Evolutionary conservation across 2,113 vertebrate genomes (phyloP).

Genomic region (Daubentonia madagascariensis): DNA sequence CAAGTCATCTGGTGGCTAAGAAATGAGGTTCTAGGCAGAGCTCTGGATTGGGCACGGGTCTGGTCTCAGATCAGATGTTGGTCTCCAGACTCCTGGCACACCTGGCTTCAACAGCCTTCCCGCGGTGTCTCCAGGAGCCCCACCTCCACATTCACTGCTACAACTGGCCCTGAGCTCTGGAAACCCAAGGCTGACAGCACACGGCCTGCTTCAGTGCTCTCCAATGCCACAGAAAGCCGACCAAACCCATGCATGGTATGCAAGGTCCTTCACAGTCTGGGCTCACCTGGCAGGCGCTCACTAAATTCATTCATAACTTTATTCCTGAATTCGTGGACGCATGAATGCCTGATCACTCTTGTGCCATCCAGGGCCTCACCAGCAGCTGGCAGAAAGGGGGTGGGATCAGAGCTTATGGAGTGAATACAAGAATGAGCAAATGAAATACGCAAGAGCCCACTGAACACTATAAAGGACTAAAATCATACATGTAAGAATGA

Average conservation of each 20-base stretch:
- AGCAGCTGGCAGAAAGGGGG: neutral
- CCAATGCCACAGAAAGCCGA: neutral
- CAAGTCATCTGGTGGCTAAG: neutral
- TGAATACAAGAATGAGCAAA: neutral
- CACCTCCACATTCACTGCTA: accelerated
- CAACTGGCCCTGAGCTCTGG: neutral
- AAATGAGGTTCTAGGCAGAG: neutral
- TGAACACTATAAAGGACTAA: neutral
- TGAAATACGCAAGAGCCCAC: accelerated
- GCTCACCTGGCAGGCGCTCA: neutral
- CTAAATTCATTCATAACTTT: too few relatives aligned
- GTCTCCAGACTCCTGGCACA: neutral
- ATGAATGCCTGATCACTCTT: accelerated
- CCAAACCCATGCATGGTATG: accelerated
- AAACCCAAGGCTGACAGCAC: neutral
- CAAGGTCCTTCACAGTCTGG: accelerated
- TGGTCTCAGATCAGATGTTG: neutral
- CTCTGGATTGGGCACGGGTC: neutral
- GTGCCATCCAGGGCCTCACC: neutral
- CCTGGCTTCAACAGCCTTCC: neutral
- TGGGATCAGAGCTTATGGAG: too few relatives aligned
- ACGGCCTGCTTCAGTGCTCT: neutral
- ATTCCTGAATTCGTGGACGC: neutral
- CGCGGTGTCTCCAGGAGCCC: accelerated
- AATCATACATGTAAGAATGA: accelerated